Base-by-base conservation (phyloP, 1,140 invertebrate genomes). In the Cephus cinctus region DNA sequence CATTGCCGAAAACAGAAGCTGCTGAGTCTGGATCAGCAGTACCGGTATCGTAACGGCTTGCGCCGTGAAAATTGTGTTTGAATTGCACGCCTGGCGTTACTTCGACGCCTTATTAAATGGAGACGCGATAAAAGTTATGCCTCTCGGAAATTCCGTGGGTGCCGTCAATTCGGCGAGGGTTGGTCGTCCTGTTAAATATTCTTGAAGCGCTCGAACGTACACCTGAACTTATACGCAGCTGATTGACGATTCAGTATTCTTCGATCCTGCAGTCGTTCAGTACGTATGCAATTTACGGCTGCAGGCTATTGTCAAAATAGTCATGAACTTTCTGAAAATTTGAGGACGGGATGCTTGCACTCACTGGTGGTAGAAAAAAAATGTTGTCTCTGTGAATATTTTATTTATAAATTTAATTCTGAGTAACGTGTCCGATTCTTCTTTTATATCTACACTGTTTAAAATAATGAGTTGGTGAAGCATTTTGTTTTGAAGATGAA, bases 21-120 rank as follows among this genome's bases (percentile, higher is more conserved):
- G 16, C 16, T 15, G 11, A 15, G 3, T 16, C 11, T 38, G 35
- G 16, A 9, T 2, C n/a, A 12, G 16, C 11, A 15, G 22, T 46
- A 46, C 44, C 44, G 44, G 32, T 36, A 46, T 46, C 31, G 36
- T 46, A 46, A 46, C 44, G 44, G 44, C 21, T 22, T 32, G 18
- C 42, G n/a, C n/a, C 44, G 25, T 38, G 23, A 36, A 15, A 34
- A 1, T 14, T 15, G 11, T 15, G n/a, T 20, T n/a, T 19, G 20
- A 23, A 23, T 27, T 43, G 25, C 22, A 27, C 25, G 4, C 36
- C 36, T n/a, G 36, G 34, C 18, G 35, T 56, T 54, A 44, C 42
- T 41, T 54, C 54, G 41, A 36, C 47, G 47, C 41, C 54, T 56
- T 50, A 54, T 61, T 57, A 38, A 30, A 12, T 12, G 9, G 14